Base-by-base conservation (phyloP, 2,797 vertebrate species). In the Tenualosa thibaudeaui region DNA sequence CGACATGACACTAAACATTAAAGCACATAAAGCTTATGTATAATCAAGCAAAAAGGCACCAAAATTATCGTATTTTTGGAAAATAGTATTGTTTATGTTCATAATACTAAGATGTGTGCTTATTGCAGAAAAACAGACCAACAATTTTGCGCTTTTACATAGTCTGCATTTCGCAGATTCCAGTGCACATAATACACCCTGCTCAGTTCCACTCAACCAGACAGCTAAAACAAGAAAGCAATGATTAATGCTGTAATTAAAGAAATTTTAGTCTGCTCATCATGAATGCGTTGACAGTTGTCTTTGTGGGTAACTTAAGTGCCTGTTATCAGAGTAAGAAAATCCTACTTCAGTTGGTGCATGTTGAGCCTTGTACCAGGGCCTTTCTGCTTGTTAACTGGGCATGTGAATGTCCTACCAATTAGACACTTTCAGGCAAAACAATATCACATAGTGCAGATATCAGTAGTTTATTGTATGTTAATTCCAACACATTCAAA, bases 391-490 rank as follows among this genome's bases (percentile, higher is more conserved):
- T 22, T 2, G 3, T 19, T 19, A 78, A 78, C 46, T 71, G 54
- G 5, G 50, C 7, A 51, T 51, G 71, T 46, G 7, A 46, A 22
- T 46, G 71, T 40, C 9, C 2, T 78, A 17, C 71, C 40, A 19
- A 15, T 40, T 31, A 53, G 60, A 17, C 40, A 53, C 49, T 37
- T 84, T 68, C 37, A 50, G 40, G 51, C 81, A 58, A 62, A 81
- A 3, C 95, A 90, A 89, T 91, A 93, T 90, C 95, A 92, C 96
- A 94, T 94, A 93, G 94, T 97, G 96, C 96, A 97, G 96, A 98
- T 96, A 97, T 98, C 97, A 98, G 97, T 98, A 98, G 97, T 98
- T 78, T 98, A 98, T 98, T 95, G 95, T 97, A 96, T 96, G 96
- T 97, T 97, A 96, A 96, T 94, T 97, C 96, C 96, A 97, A 98